These are phyloP conservation scores for Drosophila paulistorum DNA, from an alignment of 1,140 invertebrate genomes.

Conservation along the genomic window DNA sequence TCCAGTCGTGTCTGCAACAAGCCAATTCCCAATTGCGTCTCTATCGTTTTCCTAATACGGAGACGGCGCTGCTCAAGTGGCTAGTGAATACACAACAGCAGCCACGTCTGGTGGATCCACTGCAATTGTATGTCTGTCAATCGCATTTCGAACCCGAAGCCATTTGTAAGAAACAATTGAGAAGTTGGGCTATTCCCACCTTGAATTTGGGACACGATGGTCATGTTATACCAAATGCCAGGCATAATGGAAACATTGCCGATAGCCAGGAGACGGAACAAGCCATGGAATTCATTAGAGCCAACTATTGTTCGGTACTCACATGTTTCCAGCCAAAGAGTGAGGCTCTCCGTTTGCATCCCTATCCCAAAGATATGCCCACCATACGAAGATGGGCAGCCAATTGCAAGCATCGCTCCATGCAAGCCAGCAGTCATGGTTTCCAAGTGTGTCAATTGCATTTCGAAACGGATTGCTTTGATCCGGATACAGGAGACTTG, in stretches of 20 bases:
- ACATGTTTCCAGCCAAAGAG: constrained; percentile 55
- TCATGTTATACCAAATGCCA: constrained; percentile 57
- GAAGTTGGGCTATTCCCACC: constrained; percentile 69
- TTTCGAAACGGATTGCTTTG: constrained; percentile 58
- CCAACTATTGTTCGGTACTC: constrained; percentile 66
- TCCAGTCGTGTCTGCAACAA: constrained; percentile 51
- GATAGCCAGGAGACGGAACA: constrained; percentile 44
- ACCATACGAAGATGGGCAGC: constrained; percentile 63
- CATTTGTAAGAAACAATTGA: constrained; percentile 64
- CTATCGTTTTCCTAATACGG: constrained; percentile 57
- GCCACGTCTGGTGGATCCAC: constrained; percentile 51
- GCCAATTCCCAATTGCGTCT: constrained; percentile 42
- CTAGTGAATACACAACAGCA: constrained; percentile 61
- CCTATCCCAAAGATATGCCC: constrained; percentile 60
- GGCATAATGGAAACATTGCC: constrained; percentile 61
- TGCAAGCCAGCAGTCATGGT: constrained; percentile 69
- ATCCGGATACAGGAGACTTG: constrained; percentile 44
- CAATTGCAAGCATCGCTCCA: constrained; percentile 67
- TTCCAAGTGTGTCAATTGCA: constrained; percentile 66
- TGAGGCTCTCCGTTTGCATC: constrained; percentile 44
- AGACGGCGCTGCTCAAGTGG: constrained; percentile 61
- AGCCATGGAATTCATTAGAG: constrained; percentile 58
- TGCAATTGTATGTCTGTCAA: constrained; percentile 60
- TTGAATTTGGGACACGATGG: constrained; percentile 67
- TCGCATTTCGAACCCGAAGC: constrained; percentile 68